Percentiles rank a stretch among this genome's conserved stretches.
These are phyloP conservation scores for Scartelaos histophorus DNA, from an alignment of 2,113 vertebrate genomes.

Conservation along the genomic window DNA sequence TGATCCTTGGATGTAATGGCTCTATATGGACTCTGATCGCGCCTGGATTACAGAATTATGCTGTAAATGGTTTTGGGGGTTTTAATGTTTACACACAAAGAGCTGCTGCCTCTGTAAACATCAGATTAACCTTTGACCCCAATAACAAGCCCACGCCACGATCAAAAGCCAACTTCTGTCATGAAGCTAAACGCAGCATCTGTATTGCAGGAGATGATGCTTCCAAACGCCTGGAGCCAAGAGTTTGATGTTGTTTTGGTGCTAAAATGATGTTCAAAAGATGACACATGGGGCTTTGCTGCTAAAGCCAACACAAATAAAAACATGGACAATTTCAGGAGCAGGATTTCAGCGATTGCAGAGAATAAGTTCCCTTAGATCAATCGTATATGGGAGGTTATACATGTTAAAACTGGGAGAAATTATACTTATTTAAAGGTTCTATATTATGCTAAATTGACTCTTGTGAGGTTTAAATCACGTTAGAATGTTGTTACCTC, in stretches of 20 bases:
- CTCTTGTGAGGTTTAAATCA: too few species aligned
- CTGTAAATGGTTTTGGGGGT: neutral
- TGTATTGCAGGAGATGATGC: slow-evolving; percentile 24
- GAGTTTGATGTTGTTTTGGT: slow-evolving; percentile 20
- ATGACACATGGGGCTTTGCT: neutral
- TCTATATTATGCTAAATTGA: too few species aligned
- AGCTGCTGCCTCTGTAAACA: slow-evolving; percentile 35
- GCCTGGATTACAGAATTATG: neutral
- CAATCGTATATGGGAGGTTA: too few species aligned
- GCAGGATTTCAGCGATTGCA: too few species aligned
- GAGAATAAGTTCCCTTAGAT: too few species aligned
- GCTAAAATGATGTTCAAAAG: neutral
- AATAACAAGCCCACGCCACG: slow-evolving; percentile 22
- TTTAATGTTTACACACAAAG: slow-evolving; percentile 2
- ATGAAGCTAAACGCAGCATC: slow-evolving; percentile 27
- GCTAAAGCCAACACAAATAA: neutral
- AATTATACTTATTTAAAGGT: too few species aligned
- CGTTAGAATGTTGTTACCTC: too few species aligned
- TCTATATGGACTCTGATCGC: neutral
- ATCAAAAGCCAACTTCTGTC: slow-evolving; percentile 33
- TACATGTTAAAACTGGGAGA: too few species aligned
- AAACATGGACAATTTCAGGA: neutral
- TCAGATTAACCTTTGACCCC: slow-evolving; percentile 36
- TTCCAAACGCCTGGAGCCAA: slow-evolving; percentile 10
- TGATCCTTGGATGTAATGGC: neutral